A percentile compares a stretch with the other conserved stretches of the same genome.
phyloP scores from a whole-genome alignment of 2,797 vertebrate genomes.

The Chelidonichthys spinosus region DNA sequence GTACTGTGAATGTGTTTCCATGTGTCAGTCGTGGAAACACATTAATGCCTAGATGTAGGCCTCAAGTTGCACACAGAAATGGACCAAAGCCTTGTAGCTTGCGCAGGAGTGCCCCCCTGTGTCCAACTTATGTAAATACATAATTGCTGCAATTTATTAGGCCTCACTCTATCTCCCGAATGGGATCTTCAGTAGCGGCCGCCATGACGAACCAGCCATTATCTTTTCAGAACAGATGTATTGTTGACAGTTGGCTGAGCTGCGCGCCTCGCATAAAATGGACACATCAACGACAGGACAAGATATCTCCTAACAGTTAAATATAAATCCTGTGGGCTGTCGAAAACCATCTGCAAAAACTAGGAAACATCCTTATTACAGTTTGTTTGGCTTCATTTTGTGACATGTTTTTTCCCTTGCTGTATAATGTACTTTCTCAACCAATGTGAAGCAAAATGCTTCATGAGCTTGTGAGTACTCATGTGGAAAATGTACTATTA shows the following conservation, averaged over 20 bases:
- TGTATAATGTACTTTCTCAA: conserved; percentile 1
- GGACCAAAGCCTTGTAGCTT: conserved; percentile 33
- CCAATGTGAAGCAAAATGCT: neutral
- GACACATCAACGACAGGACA: conserved; percentile 3
- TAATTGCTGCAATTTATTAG: conserved; percentile 31
- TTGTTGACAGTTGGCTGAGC: conserved; percentile 48
- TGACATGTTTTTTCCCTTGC: neutral
- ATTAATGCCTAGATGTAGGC: conserved; percentile 23
- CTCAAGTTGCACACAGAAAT: conserved; percentile 15
- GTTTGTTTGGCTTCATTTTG: conserved; percentile 9
- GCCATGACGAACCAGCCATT: conserved; percentile 67
- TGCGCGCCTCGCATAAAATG: conserved; percentile 28
- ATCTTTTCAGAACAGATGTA: conserved; percentile 69
- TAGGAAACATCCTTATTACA: neutral
- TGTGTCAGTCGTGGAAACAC: conserved; percentile 27
- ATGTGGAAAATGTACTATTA: neutral
- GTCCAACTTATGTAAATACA: conserved; percentile 48
- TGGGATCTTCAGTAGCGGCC: conserved; percentile 52
- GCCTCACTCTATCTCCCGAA: conserved; percentile 53
- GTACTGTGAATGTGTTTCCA: conserved; percentile 41
- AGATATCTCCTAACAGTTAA: neutral
- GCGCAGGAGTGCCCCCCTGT: conserved; percentile 60
- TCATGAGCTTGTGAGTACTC: conserved; percentile 3
- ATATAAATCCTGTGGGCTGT: neutral
- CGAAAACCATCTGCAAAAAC: neutral